Base-by-base conservation (phyloP, 2,113 vertebrate species). In the Eolophus roseicapilla region DNA sequence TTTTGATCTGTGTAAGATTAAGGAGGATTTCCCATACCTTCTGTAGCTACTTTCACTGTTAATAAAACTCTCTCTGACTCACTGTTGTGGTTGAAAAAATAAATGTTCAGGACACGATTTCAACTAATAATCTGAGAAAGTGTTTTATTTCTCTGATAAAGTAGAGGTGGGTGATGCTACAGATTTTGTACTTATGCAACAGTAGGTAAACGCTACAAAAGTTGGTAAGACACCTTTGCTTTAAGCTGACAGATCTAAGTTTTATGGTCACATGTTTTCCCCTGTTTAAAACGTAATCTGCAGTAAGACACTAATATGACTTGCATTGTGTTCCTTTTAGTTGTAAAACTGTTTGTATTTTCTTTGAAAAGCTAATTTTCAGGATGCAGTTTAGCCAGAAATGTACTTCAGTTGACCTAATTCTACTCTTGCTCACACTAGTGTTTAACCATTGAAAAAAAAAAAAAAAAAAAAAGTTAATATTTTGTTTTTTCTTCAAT, bases 1-100 rank as follows among this genome's bases (percentile, higher is more conserved):
- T 93, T 96, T 94, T 93, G 37, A 89, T 91, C 47, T 94, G 14
- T 60, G 24, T 60, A 94, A 82, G 57, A 92, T 85, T 67, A 90
- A 91, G 74, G 41, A 74, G 18, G 53, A 73, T 90, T 95, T 90
- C 65, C 31, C 8, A 59, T 82, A 87, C 39, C 33, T 84, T 20
- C 20, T 60, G 16, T 64, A 68, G 67, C 50, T 46, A 82, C 52
- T 84, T 89, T 82, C 25, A 79, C 11, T 71, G 16, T 75, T 75
- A 86, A 89, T 82, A 91, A 90, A 94, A 46, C 23, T 81, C 35
- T 29, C 11, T 93, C 55, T 88, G 17, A 67, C 64, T 92, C 49
- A 63, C 13, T 46, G 53, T 65, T 70, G n/a, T 10, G 0, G 19
- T 81, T 23, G n/a, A 94, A 94, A 74, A 19, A 81, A 17, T 55